Conservation (phyloP, 1,140 invertebrate genomes). For the Rhynchophorus ferrugineus region DNA sequence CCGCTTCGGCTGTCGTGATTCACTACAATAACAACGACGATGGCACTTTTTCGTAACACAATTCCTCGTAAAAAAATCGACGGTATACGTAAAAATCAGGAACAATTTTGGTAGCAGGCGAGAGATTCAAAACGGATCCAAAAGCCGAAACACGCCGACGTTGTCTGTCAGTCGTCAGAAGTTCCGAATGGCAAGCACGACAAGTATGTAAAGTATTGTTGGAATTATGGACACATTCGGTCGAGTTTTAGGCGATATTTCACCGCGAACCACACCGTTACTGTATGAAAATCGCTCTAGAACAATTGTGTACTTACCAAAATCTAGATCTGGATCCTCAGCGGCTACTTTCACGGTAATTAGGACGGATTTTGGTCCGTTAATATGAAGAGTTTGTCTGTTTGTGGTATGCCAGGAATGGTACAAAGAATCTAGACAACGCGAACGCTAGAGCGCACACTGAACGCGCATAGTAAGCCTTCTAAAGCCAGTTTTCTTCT, state of each 20-base stretch:
- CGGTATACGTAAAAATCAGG: slow-evolving; percentile 6
- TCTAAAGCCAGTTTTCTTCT: slow-evolving; percentile 38
- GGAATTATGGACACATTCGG: slow-evolving; percentile 66
- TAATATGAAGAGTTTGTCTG: slow-evolving; percentile 72
- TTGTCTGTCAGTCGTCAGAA: slow-evolving; percentile 33
- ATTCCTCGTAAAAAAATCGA: neutral
- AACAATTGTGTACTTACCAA: slow-evolving; percentile 57
- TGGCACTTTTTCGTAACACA: slow-evolving; percentile 4
- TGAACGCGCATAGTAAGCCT: slow-evolving; percentile 67
- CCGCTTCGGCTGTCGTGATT: slow-evolving; percentile 10
- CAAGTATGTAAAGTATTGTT: slow-evolving; percentile 75
- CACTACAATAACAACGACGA: slow-evolving; percentile 1
- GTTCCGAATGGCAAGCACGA: slow-evolving; percentile 50
- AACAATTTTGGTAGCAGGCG: slow-evolving; percentile 15
- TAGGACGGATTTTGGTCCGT: slow-evolving; percentile 60
- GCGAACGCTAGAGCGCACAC: slow-evolving; percentile 74
- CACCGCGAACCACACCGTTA: slow-evolving; percentile 43
- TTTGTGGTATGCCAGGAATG: slow-evolving; percentile 90
- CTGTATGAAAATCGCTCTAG: slow-evolving; percentile 50
- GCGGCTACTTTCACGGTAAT: slow-evolving; percentile 48
- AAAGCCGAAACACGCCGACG: too few species aligned
- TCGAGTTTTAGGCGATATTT: slow-evolving; percentile 57
- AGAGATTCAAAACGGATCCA: too few species aligned
- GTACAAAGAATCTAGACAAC: slow-evolving; percentile 91
- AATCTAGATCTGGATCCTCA: slow-evolving; percentile 51